Percentiles rank a stretch among this genome's conserved stretches.
Conservation (phyloP, 2,888 invertebrate species). For the Panopea generosa region DNA sequence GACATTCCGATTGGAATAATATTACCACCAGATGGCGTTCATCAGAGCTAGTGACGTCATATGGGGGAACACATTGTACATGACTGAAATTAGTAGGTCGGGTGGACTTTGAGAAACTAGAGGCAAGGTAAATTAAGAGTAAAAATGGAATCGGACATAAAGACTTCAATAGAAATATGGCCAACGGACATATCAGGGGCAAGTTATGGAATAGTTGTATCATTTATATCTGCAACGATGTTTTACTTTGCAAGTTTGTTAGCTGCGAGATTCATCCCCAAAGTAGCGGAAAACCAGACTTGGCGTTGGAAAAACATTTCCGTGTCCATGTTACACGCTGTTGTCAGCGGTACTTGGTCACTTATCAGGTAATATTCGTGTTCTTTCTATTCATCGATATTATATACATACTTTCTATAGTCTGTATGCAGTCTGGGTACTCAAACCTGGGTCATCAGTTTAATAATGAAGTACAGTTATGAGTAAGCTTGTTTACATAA, state of each 20-base stretch:
- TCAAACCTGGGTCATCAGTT: too few species aligned
- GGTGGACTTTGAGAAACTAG: too few species aligned
- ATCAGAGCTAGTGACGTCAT: too few species aligned
- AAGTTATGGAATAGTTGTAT: slow-evolving; percentile 54
- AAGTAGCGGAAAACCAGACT: slow-evolving; percentile 52
- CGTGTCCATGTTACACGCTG: slow-evolving; percentile 73
- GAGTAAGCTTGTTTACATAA: too few species aligned
- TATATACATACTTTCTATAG: too few species aligned
- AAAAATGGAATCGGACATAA: neutral
- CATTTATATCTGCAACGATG: slow-evolving; percentile 53
- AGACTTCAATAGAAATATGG: slow-evolving; percentile 60
- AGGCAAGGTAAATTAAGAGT: too few species aligned
- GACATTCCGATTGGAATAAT: too few species aligned
- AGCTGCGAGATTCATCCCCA: slow-evolving; percentile 49
- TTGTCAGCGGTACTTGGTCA: slow-evolving; percentile 69
- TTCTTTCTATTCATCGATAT: neutral
- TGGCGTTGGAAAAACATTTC: slow-evolving; percentile 79
- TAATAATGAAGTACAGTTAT: too few species aligned
- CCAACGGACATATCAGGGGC: slow-evolving; percentile 63
- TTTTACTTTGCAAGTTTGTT: slow-evolving; percentile 61
- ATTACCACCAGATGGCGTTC: too few species aligned
- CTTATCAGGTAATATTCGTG: slow-evolving; percentile 66
- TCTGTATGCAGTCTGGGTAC: too few species aligned
- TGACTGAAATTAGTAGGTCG: too few species aligned
- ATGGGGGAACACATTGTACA: too few species aligned